Conservation (phyloP, 2,888 invertebrate species). For the Nemoura dubitans region DNA sequence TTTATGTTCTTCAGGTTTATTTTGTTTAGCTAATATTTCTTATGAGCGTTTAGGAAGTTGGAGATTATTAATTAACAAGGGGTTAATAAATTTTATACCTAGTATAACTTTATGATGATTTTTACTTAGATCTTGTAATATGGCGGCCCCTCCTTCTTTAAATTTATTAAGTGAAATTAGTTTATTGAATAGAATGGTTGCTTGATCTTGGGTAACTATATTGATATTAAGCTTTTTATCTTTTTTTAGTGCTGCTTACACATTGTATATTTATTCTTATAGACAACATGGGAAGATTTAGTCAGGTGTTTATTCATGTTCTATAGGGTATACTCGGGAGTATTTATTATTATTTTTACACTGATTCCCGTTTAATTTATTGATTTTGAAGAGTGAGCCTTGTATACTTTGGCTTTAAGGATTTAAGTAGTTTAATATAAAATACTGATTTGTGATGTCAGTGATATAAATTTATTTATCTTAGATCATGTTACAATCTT, state of each 20-base stretch:
- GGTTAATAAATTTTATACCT: conserved; percentile 69
- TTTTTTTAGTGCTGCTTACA: conserved; percentile 74
- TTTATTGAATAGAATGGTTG: conserved; percentile 68
- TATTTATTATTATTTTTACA: conserved; percentile 70
- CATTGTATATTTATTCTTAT: conserved; percentile 71
- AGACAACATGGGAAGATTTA: conserved; percentile 69
- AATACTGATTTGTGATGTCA: conserved; percentile 75
- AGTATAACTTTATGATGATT: conserved; percentile 65
- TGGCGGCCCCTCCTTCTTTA: conserved; percentile 72
- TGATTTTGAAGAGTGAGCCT: conserved; percentile 67
- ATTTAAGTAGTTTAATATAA: conserved; percentile 73
- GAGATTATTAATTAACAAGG: conserved; percentile 66
- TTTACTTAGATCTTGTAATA: conserved; percentile 71
- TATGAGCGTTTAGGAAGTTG: conserved; percentile 71
- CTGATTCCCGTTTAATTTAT: conserved; percentile 71
- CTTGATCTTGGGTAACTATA: conserved; percentile 64
- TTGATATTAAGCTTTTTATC: conserved; percentile 66
- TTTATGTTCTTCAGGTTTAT: conserved; percentile 71
- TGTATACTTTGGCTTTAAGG: conserved; percentile 65
- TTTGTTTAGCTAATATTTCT: conserved; percentile 70
- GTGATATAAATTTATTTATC: conserved; percentile 64
- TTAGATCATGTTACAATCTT: conserved; percentile 64
- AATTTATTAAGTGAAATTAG: conserved; percentile 75
- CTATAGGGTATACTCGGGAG: conserved; percentile 64
- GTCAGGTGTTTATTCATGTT: conserved; percentile 64